Evolutionary conservation across 2,113 vertebrate species (phyloP).

Genomic region (Rattus rattus): DNA sequence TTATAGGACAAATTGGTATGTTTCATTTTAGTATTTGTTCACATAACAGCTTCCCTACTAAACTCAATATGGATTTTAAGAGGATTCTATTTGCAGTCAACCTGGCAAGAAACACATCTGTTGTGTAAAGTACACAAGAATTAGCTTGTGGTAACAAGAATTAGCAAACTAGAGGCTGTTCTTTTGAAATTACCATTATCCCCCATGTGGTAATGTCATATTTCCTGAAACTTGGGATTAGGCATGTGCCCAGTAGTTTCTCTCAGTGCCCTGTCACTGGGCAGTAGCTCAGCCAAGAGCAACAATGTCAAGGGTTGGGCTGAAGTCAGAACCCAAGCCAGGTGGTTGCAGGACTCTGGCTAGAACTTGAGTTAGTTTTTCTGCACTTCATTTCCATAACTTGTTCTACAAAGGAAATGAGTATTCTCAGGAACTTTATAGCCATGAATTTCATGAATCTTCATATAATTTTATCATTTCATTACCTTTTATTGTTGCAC

Average conservation of each 20-base stretch:
- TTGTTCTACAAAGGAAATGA: not conserved
- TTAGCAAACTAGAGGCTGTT: slow-evolving; percentile 29
- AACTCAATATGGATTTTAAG: slow-evolving; percentile 74
- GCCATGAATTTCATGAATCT: slow-evolving; percentile 3
- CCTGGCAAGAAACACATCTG: slow-evolving; percentile 68
- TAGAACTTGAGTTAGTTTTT: not conserved
- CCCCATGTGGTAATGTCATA: not conserved
- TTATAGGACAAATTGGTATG: slow-evolving; percentile 41
- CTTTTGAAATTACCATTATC: not conserved
- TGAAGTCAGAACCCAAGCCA: not conserved
- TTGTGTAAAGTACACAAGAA: slow-evolving; percentile 57
- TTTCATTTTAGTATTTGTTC: slow-evolving; percentile 63
- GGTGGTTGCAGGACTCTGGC: not conserved
- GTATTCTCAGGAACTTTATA: slow-evolving; percentile 39
- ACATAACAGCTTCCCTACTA: slow-evolving; percentile 50
- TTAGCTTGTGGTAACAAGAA: slow-evolving; percentile 6
- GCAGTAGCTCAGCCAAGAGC: not conserved
- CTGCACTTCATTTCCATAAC: slow-evolving; percentile 26
- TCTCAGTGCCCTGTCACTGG: not conserved
- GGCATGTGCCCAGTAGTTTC: not conserved
- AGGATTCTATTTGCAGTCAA: slow-evolving; percentile 73
- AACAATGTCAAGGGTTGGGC: not conserved
- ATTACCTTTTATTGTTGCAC: slow-evolving; percentile 5
- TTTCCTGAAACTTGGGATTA: not conserved
- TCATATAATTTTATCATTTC: slow-evolving; percentile 37